Evolutionary conservation across 2,888 invertebrate species (phyloP).

Genomic region (Pheosia gnoma): DNA sequence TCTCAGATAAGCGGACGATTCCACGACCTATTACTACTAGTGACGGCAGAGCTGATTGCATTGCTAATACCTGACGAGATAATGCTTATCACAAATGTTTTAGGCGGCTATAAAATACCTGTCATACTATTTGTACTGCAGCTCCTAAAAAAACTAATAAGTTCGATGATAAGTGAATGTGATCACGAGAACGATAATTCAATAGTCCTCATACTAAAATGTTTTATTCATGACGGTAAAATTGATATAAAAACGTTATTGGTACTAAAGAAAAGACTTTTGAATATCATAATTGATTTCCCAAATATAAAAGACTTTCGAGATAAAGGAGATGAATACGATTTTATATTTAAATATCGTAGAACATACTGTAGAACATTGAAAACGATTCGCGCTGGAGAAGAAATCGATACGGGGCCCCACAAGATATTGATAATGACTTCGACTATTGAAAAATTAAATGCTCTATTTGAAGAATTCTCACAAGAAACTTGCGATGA

Average conservation of each 20-base stretch:
- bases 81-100: conserved; percentile 7
- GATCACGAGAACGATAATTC: conserved; percentile 14
- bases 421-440: conserved; percentile 24
- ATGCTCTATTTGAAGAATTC: conserved; percentile 15
- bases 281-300: conserved; percentile 13
- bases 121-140: conserved; percentile 18
- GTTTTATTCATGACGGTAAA: conserved; percentile 24
- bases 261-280: conserved; percentile 13
- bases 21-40: conserved; percentile 24
- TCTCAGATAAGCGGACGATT: conserved; percentile 14
- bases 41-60: conserved; percentile 20
- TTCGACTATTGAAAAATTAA: conserved; percentile 17
- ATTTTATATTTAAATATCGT: conserved; percentile 14
- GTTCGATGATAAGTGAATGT: not conserved
- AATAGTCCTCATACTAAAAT: conserved; percentile 18
- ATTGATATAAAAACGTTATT: conserved; percentile 19
- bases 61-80: conserved; percentile 17
- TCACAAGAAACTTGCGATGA: conserved; percentile 24
- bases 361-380: conserved; percentile 3
- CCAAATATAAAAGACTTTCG: conserved; percentile 8
- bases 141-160: conserved; percentile 20
- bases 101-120: conserved; percentile 21
- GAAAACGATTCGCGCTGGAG: conserved; percentile 15
- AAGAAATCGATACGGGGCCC: conserved; percentile 17
- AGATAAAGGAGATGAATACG: conserved; percentile 17